phyloP scores from a whole-genome alignment of 2,113 vertebrate species.

The Centropristis striata region DNA sequence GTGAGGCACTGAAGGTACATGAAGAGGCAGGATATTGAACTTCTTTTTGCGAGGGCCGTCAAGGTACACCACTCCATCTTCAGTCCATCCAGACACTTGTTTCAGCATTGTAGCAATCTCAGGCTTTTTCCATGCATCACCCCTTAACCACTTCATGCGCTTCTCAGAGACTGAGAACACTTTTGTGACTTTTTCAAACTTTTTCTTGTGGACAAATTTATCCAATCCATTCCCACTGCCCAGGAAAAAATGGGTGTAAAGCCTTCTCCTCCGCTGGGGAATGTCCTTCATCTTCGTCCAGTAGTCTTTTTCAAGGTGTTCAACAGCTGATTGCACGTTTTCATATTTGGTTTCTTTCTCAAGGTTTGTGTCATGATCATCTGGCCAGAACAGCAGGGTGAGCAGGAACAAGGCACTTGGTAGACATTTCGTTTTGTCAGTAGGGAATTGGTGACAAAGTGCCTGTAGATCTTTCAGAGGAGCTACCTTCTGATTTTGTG shows the following conservation, averaged over 20 bases:
- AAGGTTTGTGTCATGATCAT: slow-evolving; percentile 75
- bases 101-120: slow-evolving; percentile 74
- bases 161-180: slow-evolving; percentile 78
- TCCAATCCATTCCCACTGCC: slow-evolving; percentile 83
- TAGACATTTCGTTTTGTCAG: slow-evolving; percentile 74
- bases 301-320: slow-evolving; percentile 77
- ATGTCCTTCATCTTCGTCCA: slow-evolving; percentile 85
- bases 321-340: slow-evolving; percentile 81
- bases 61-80: slow-evolving; percentile 83
- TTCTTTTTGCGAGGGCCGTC: slow-evolving; percentile 72
- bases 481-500: slow-evolving; percentile 71
- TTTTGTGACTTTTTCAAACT: slow-evolving; percentile 79
- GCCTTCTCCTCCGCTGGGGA: slow-evolving; percentile 81
- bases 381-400: slow-evolving; percentile 89
- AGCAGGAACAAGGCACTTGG: slow-evolving; percentile 84
- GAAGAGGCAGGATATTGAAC: slow-evolving; percentile 75
- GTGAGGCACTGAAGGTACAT: slow-evolving; percentile 78
- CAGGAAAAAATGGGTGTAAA: slow-evolving; percentile 87
- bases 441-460: slow-evolving; percentile 78
- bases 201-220: slow-evolving; percentile 86
- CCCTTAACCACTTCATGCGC: slow-evolving; percentile 85
- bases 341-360: slow-evolving; percentile 82
- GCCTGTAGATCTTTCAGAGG: slow-evolving; percentile 73
- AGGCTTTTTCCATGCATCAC: slow-evolving; percentile 78
- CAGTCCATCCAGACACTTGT: slow-evolving; percentile 87